Evolutionary conservation across 2,888 invertebrate species (phyloP).

Genomic region (Subacronicta megacephala): DNA sequence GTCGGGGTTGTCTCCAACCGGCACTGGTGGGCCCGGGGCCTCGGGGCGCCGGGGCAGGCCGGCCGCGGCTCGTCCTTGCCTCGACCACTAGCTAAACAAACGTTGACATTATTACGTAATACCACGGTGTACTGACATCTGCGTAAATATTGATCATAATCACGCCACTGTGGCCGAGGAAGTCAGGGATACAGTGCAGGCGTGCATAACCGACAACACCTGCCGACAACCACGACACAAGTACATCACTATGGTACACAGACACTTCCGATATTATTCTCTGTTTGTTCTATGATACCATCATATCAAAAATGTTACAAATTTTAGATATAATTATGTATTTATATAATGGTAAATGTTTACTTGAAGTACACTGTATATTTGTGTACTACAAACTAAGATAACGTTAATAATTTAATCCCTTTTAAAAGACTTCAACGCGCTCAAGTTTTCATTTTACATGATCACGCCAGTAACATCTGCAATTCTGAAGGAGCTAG

Average conservation of each 20-base stretch:
- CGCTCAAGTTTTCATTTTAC: slow-evolving; percentile 53
- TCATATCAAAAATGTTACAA: not conserved
- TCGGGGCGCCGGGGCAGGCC: slow-evolving; percentile 54
- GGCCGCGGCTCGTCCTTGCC: slow-evolving; percentile 65
- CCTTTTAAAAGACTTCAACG: slow-evolving; percentile 86
- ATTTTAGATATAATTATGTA: not conserved
- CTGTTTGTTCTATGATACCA: not conserved
- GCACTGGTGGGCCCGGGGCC: slow-evolving; percentile 57
- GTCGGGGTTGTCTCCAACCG: slow-evolving; percentile 63
- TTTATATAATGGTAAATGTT: not conserved
- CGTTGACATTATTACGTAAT: slow-evolving; percentile 82
- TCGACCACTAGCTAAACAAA: slow-evolving; percentile 69
- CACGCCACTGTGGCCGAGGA: slow-evolving; percentile 76
- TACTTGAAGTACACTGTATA: slow-evolving; percentile 1
- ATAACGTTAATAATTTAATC: slow-evolving; percentile 57
- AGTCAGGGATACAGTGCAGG: slow-evolving; percentile 70
- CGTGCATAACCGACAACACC: slow-evolving; percentile 70
- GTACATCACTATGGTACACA: slow-evolving; percentile 6
- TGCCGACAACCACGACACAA: slow-evolving; percentile 53
- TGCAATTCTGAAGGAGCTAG: no score
- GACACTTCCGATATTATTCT: slow-evolving; percentile 4
- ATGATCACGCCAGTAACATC: not conserved
- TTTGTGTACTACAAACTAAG: slow-evolving; percentile 11
- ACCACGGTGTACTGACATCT: slow-evolving; percentile 74
- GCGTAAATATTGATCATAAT: slow-evolving; percentile 86